Evolutionary conservation across 2,888 invertebrate genomes (phyloP).

Genomic region (Nomada flava): DNA sequence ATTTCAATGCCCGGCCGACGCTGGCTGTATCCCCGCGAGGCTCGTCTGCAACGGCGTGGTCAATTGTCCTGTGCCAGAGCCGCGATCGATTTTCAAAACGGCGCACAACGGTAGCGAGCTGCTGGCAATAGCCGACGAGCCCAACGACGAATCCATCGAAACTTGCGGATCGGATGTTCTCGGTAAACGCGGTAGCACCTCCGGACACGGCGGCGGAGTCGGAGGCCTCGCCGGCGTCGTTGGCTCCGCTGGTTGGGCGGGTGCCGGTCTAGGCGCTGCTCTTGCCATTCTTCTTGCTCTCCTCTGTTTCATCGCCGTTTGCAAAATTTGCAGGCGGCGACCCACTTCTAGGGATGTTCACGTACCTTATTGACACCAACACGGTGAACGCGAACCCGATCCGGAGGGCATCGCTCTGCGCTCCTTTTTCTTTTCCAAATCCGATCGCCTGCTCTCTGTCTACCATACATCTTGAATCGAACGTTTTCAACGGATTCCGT

Average conservation of each 20-base stretch:
- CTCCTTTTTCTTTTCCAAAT: background rate
- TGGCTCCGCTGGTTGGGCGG: conserved; percentile 86
- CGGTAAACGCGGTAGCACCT: conserved; percentile 59
- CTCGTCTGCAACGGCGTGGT: conserved; percentile 94
- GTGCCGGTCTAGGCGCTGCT: conserved; percentile 87
- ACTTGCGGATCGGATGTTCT: conserved; percentile 86
- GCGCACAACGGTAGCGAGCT: conserved; percentile 55
- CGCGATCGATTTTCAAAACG: conserved; percentile 58
- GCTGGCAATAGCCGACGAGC: conserved; percentile 80
- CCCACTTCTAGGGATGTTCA: conserved; percentile 87
- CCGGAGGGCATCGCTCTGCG: background rate
- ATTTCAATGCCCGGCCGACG: conserved; percentile 94
- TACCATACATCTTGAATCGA: background rate
- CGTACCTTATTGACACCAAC: conserved; percentile 85
- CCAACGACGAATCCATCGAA: conserved; percentile 92
- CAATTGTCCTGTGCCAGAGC: conserved; percentile 91
- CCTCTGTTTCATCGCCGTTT: conserved; percentile 86
- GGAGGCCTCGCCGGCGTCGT: conserved; percentile 79
- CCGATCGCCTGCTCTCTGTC: background rate
- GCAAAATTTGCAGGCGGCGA: conserved; percentile 87
- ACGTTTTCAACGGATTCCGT: background rate
- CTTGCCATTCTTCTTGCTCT: conserved; percentile 86
- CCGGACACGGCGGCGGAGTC: conserved; percentile 42
- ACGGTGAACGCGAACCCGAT: too few species aligned
- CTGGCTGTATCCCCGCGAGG: conserved; percentile 93